Evolutionary conservation across 2,113 vertebrate genomes (phyloP), one percentile per base, ranked within the genome.

Genomic region (Strix aluco): DNA sequence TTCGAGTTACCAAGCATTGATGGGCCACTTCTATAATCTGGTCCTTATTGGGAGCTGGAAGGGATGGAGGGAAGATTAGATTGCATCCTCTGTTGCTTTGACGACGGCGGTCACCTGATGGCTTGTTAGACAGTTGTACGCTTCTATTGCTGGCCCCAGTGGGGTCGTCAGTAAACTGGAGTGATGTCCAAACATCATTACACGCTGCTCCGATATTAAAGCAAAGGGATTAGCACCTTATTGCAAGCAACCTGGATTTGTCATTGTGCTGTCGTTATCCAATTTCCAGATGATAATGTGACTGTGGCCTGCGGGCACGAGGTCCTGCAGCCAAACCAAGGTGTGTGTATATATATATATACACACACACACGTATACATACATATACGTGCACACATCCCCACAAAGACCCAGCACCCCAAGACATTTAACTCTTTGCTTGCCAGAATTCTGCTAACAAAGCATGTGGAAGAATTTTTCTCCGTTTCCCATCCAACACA

Each of bases 231-330:
- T 99, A 99, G 98, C 99, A 99, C 99, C 99, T 99, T 99, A 99
- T 99, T 99, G 99, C 99, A 98, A 98, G 99, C 99, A 99, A 99
- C 99, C 98, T 99, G 99, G 99, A 99, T 99, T 99, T 99, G 99
- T 99, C 99, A 99, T 99, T 99, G 99, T 99, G 98, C 99, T 99
- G 97, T 99, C 98, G 98, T 99, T 99, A 99, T 99, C 99, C 99
- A 99, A 99, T 99, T 99, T 99, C 98, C 98, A 98, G 97, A 98
- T 95, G 94, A 98, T 99, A 99, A 99, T 99, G 98, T 97, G 97
- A 98, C 98, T 97, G 94, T 98, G 98, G 98, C 99, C 99, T 98
- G 97, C 94, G 97, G 99, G 98, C 97, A 92, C 46, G 73, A 97
- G 97, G 97, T 98, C 98, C 98, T 97, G 90, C 98, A 98, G 98